phyloP scores from a whole-genome alignment of 2,888 invertebrate genomes.

The Nycteola revayana region DNA sequence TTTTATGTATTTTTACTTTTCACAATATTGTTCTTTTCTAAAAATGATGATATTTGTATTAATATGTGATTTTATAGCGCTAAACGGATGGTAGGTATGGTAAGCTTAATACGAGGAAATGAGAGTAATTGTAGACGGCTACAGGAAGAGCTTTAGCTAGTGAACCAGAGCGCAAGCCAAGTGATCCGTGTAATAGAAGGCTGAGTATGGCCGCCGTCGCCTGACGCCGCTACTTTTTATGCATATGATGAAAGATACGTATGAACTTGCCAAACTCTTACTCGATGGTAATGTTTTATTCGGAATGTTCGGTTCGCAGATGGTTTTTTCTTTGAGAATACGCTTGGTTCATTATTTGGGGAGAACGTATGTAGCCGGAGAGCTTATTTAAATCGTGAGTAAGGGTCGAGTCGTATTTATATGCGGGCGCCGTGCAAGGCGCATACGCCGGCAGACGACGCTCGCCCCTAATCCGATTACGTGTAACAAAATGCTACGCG shows the following conservation, averaged over 20 bases:
- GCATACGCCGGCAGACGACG: conserved; percentile 61
- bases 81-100: conserved; percentile 32
- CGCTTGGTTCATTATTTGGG: conserved; percentile 36
- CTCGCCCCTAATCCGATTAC: conserved; percentile 72
- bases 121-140: conserved; percentile 53
- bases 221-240: conserved; percentile 43
- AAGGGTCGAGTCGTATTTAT: conserved; percentile 56
- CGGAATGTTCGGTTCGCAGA: conserved; percentile 9
- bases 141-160: conserved; percentile 58
- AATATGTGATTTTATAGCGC: conserved; percentile 26
- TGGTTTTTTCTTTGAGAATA: conserved; percentile 28
- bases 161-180: conserved; percentile 62
- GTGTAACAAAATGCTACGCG: conserved; percentile 74
- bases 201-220: conserved; percentile 52
- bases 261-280: conserved; percentile 18
- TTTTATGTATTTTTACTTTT: conserved; percentile 40
- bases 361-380: conserved; percentile 17
- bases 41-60: conserved; percentile 14
- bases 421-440: conserved; percentile 59
- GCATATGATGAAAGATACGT: conserved; percentile 34
- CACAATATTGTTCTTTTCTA: conserved; percentile 20
- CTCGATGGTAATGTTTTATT: conserved; percentile 20
- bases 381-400: conserved; percentile 48
- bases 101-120: conserved; percentile 32
- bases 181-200: conserved; percentile 74